Conservation (phyloP, 2,888 invertebrate species). For the Lamellibrachia columna region DNA sequence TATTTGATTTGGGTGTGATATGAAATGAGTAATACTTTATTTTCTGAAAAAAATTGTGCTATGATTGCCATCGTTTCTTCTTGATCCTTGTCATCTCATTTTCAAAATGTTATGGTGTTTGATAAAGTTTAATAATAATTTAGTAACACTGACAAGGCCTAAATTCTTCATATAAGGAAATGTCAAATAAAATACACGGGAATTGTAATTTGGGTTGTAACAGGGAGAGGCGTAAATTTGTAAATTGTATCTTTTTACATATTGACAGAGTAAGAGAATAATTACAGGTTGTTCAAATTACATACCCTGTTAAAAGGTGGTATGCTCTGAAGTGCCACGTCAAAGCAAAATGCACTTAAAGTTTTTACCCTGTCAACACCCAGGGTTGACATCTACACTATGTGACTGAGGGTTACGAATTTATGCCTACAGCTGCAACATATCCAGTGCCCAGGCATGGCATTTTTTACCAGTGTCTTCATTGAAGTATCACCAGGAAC, state of each 20-base stretch:
- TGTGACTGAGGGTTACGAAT: neutral
- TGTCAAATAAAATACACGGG: neutral
- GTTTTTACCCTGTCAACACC: neutral
- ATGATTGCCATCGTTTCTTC: neutral
- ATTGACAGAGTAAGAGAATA: neutral
- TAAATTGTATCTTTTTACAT: neutral
- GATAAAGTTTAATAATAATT: neutral
- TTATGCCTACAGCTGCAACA: neutral
- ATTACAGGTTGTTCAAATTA: neutral
- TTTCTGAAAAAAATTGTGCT: neutral
- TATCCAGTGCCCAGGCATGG: neutral
- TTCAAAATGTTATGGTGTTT: neutral
- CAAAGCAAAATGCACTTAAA: neutral
- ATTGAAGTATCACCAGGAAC: neutral
- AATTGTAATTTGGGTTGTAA: neutral
- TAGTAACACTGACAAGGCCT: neutral
- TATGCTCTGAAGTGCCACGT: neutral
- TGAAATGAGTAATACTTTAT: neutral
- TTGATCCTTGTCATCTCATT: neutral
- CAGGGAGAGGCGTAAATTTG: neutral
- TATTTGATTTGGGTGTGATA: neutral
- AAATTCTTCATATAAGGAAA: neutral
- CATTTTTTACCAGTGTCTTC: neutral
- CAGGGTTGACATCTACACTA: neutral
- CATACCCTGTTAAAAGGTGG: neutral